Evolutionary conservation across 2,113 vertebrate species (phyloP), one percentile per base, ranked within the genome.

Genomic region (Paraplagusia blochii): DNA sequence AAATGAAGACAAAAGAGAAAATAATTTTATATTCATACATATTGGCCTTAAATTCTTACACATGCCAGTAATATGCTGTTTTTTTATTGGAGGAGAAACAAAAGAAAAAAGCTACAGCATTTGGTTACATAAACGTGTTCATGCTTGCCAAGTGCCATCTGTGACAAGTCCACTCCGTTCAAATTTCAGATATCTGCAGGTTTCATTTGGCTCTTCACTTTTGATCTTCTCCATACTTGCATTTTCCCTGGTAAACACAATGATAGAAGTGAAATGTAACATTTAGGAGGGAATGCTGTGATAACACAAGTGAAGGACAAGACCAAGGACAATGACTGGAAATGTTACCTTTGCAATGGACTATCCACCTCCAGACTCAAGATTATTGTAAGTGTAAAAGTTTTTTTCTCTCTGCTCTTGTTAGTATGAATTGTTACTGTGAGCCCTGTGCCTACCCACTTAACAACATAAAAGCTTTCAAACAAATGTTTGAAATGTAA

Each of bases 381-480:
- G 62, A 40, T 29, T 87, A 4, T 88, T 90, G 90, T 92, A 62
- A 90, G 90, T 87, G 13, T 46, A 15, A n/a, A 5, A 36, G 14
- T 46, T 77, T 11, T 14, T 18, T 0, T 52, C 42, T 3, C 11
- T 46, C 19, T 22, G 22, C 53, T 63, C 38, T 34, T 57, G 42
- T 43, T 19, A 16, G 63, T 22, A 14, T 29, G 1, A 57, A 34
- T 58, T 50, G 22, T 53, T 3, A 12, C 44, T 51, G 34, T 4
- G 43, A 43, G 42, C 11, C 38, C n/a, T 22, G 14, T 1, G 49
- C 9, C 44, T 11, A 38, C 9, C 0, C 18, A 7, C 0, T 44
- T 1, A 5, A 29, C 6, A 19, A 40, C 8, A 7, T 10, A 5
- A 65, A 56, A 38, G 42, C n/a, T 1, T 8, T 36, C n/a, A n/a